Conservation (phyloP, 2,888 invertebrate species). For the Azorinus chamasolen region DNA sequence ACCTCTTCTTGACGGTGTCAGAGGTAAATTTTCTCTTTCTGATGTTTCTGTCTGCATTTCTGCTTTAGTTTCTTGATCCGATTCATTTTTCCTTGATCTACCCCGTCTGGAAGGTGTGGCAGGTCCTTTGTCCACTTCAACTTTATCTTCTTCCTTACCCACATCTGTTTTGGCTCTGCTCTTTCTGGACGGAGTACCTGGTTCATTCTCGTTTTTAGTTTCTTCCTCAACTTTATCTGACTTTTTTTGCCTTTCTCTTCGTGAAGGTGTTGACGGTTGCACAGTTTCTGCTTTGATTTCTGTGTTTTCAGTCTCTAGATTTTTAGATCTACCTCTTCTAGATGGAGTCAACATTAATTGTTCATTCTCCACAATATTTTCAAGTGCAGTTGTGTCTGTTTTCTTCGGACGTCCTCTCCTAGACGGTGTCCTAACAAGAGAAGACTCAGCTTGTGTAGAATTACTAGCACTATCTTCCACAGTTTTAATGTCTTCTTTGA, state of each 20-base stretch:
- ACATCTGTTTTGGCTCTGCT: conserved; percentile 27
- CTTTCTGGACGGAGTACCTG: conserved; percentile 13
- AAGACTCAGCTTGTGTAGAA: background rate
- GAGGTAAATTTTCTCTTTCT: background rate
- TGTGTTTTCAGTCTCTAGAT: conserved; percentile 7
- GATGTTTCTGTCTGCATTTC: background rate
- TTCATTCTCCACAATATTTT: conserved; percentile 7
- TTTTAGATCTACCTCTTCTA: conserved; percentile 38
- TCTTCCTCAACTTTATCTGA: background rate
- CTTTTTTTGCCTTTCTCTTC: conserved; percentile 4
- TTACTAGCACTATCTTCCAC: background rate
- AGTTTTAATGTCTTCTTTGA: background rate
- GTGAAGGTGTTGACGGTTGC: conserved; percentile 10
- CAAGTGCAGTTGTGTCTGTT: conserved; percentile 10
- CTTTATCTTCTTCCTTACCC: too few relatives aligned
- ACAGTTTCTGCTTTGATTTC: background rate
- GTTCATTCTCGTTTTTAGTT: background rate
- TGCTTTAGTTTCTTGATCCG: background rate
- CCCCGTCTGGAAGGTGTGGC: conserved; percentile 37
- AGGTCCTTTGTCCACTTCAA: too few relatives aligned
- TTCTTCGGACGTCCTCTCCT: conserved; percentile 26
- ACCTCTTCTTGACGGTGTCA: conserved; percentile 50
- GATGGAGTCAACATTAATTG: conserved; percentile 37
- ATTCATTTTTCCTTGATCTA: conserved; percentile 21
- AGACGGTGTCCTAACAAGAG: conserved; percentile 21